phyloP scores from a whole-genome alignment of 2,797 vertebrate species.

The Enteromius thamalakanensis region DNA sequence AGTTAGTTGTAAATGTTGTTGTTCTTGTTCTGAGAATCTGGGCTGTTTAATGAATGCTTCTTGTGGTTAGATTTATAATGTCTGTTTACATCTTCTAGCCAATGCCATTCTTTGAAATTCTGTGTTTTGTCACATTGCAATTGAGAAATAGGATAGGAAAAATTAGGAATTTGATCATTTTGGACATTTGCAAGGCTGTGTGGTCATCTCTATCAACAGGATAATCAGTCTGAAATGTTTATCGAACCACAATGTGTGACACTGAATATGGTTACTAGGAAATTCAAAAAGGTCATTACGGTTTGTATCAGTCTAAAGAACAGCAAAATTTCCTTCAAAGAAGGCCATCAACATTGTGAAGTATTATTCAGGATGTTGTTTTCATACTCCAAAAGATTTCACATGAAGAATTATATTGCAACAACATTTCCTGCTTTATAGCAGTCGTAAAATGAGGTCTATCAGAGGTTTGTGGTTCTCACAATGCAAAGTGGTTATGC shows the following conservation, averaged over 20 bases:
- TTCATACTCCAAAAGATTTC: neutral
- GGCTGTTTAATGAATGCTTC: slow-evolving; percentile 18
- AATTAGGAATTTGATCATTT: slow-evolving; percentile 2
- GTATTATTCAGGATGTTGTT: slow-evolving; percentile 23
- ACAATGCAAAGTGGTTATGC: slow-evolving; percentile 5
- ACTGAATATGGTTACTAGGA: slow-evolving; percentile 8
- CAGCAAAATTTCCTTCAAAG: slow-evolving; percentile 9
- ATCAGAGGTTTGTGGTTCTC: slow-evolving; percentile 21
- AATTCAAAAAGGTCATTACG: neutral
- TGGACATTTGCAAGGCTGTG: slow-evolving; percentile 17
- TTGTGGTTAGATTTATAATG: slow-evolving; percentile 15
- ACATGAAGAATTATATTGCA: neutral
- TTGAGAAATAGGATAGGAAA: neutral
- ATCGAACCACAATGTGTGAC: slow-evolving; percentile 12
- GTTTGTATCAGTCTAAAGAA: slow-evolving; percentile 1
- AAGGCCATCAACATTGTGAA: slow-evolving; percentile 13
- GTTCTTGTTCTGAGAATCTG: slow-evolving; percentile 5
- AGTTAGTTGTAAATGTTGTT: slow-evolving; percentile 2
- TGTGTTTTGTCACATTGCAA: slow-evolving; percentile 5
- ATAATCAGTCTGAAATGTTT: slow-evolving; percentile 16
- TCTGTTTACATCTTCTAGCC: slow-evolving; percentile 14
- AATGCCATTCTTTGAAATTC: slow-evolving; percentile 7
- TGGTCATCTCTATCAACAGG: slow-evolving; percentile 5
- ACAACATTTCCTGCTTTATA: slow-evolving; percentile 18
- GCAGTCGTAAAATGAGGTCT: slow-evolving; percentile 18